Conservation (phyloP, 1,140 invertebrate species). For the Lineus longissimus region DNA sequence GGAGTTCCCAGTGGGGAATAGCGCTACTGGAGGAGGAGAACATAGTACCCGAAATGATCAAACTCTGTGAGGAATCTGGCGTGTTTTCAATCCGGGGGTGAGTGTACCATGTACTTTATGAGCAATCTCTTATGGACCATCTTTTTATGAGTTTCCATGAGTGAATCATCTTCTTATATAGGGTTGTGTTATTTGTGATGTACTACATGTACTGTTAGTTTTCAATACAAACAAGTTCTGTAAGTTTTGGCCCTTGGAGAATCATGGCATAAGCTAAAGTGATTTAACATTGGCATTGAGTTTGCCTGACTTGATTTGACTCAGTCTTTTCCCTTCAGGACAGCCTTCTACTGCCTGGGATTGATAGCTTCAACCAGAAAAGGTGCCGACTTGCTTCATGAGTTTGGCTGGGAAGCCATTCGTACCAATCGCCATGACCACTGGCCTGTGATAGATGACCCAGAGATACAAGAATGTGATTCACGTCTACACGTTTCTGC, state of each 20-base stretch:
- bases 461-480: constrained; percentile 34
- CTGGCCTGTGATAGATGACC: constrained; percentile 76
- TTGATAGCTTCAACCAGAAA: constrained; percentile 75
- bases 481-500: neutral
- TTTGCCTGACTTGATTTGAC: too few species aligned
- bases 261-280: too few species aligned
- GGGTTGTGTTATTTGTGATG: too few species aligned
- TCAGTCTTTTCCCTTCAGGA: constrained; percentile 50
- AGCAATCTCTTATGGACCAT: too few species aligned
- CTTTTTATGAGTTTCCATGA: too few species aligned
- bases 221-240: too few species aligned
- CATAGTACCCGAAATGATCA: constrained; percentile 62
- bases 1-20: constrained; percentile 70
- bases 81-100: constrained; percentile 80
- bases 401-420: constrained; percentile 78
- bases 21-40: constrained; percentile 64
- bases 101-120: constrained; percentile 3
- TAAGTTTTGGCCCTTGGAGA: too few species aligned
- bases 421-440: constrained; percentile 68
- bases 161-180: too few species aligned
- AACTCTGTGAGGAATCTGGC: constrained; percentile 70
- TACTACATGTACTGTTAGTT: too few species aligned
- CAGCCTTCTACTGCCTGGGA: constrained; percentile 81
- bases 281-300: too few species aligned
- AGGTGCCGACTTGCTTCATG: constrained; percentile 71